Conservation (phyloP, 2,797 vertebrate species). For the Diglossa cyanea region DNA sequence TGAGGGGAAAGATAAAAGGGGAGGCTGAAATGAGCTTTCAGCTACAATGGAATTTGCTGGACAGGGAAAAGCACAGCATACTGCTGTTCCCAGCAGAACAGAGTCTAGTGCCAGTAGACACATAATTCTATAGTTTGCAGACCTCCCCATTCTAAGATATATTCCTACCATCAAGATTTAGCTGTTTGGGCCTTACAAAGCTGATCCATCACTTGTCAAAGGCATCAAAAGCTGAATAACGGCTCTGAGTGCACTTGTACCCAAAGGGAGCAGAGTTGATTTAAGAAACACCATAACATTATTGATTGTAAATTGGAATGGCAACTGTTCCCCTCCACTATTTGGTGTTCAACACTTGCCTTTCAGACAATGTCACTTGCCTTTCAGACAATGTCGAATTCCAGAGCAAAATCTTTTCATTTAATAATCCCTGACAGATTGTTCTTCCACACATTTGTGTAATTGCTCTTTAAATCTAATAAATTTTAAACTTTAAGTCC, state of each 20-base stretch:
- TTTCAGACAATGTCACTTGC: neutral
- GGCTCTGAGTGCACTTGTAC: neutral
- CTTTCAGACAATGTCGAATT: neutral
- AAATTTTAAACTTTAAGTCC: neutral
- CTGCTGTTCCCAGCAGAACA: neutral
- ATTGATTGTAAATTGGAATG: neutral
- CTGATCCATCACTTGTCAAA: neutral
- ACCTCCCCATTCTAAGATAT: neutral
- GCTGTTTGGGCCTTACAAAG: neutral
- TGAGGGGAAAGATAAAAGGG: neutral
- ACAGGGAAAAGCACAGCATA: neutral
- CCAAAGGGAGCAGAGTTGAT: neutral
- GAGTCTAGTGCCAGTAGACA: neutral
- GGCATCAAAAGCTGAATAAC: neutral
- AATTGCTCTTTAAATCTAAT: neutral
- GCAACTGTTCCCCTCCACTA: neutral
- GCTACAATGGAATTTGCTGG: neutral
- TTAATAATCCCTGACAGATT: neutral
- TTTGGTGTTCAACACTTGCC: neutral
- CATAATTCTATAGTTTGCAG: neutral
- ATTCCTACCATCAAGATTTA: neutral
- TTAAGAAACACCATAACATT: neutral
- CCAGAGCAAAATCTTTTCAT: neutral
- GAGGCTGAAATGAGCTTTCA: neutral
- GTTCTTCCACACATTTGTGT: neutral